phyloP scores from a whole-genome alignment of 2,797 vertebrate species.

The Amblyopsis hoosieri region DNA sequence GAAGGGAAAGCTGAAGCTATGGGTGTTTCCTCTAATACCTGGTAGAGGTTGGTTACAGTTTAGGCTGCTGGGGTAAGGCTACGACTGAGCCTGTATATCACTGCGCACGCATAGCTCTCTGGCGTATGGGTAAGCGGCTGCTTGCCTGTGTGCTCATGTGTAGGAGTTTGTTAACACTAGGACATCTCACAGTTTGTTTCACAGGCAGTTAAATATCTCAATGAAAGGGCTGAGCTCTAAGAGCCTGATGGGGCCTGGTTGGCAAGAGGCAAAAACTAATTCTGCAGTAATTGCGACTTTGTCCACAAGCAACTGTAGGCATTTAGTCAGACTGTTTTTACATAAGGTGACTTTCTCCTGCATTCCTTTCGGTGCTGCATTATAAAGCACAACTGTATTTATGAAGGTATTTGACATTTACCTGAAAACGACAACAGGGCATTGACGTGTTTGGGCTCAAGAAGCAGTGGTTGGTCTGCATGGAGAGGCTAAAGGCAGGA shows the following conservation, averaged over 20 bases:
- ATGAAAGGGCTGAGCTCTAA: slow-evolving; percentile 49
- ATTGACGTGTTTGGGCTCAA: too few species aligned
- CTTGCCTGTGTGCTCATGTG: slow-evolving; percentile 38
- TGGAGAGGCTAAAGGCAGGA: too few species aligned
- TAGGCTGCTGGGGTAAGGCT: slow-evolving; percentile 19
- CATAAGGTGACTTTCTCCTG: too few species aligned
- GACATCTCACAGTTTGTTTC: slow-evolving; percentile 70
- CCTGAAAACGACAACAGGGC: too few species aligned
- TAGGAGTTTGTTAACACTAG: slow-evolving; percentile 69
- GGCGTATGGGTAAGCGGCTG: slow-evolving; percentile 31
- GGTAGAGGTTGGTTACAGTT: slow-evolving; percentile 25
- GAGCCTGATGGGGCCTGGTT: slow-evolving; percentile 41
- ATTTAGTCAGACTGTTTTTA: too few species aligned
- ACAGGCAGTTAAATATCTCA: slow-evolving; percentile 64
- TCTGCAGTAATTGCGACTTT: slow-evolving; percentile 18
- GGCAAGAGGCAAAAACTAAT: slow-evolving; percentile 24
- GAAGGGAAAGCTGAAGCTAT: slow-evolving; percentile 19
- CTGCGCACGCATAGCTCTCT: slow-evolving; percentile 13
- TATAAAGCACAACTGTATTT: too few species aligned
- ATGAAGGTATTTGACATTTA: too few species aligned
- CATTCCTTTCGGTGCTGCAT: too few species aligned
- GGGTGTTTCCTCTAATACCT: slow-evolving; percentile 17
- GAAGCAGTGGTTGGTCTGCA: too few species aligned
- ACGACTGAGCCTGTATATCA: background rate
- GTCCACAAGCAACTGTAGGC: slow-evolving; percentile 29